These are phyloP conservation scores for Eremobia ochroleuca DNA, from an alignment of 2,888 invertebrate genomes.

Conservation along the genomic window DNA sequence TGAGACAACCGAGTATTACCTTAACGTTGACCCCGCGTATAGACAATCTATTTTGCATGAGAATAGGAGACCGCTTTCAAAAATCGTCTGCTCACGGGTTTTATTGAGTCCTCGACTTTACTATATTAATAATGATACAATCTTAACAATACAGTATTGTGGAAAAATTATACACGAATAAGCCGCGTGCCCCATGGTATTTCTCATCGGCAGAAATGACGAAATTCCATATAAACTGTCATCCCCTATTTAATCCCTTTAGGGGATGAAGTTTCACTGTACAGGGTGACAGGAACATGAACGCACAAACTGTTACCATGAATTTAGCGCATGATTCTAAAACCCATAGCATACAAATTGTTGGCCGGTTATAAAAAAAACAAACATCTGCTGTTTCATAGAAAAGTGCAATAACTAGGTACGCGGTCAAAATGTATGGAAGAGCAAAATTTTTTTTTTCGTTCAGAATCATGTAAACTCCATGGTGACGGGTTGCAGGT, in stretches of 20 bases:
- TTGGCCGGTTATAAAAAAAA: too few species aligned
- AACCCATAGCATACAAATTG: too few species aligned
- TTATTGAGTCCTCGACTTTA: background rate
- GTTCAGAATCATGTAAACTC: too few species aligned
- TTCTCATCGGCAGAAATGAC: background rate
- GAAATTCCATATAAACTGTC: background rate
- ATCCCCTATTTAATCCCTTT: background rate
- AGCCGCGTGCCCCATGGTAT: background rate
- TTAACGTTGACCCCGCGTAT: background rate
- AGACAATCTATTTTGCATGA: conserved; percentile 24
- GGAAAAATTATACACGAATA: background rate
- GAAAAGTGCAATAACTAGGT: too few species aligned
- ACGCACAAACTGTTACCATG: too few species aligned
- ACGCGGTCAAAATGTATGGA: too few species aligned
- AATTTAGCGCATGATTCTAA: too few species aligned
- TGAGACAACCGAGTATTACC: background rate
- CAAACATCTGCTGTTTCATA: too few species aligned
- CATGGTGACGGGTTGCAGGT: too few species aligned
- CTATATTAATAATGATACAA: conserved; percentile 6
- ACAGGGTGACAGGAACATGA: too few species aligned
- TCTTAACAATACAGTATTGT: background rate
- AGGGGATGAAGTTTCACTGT: too few species aligned
- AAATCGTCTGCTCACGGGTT: conserved; percentile 3
- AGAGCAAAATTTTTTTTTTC: too few species aligned
- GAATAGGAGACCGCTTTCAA: background rate